These are phyloP conservation scores for Hippocampus abdominalis DNA, from an alignment of 2,113 vertebrate genomes.

Conservation along the genomic window DNA sequence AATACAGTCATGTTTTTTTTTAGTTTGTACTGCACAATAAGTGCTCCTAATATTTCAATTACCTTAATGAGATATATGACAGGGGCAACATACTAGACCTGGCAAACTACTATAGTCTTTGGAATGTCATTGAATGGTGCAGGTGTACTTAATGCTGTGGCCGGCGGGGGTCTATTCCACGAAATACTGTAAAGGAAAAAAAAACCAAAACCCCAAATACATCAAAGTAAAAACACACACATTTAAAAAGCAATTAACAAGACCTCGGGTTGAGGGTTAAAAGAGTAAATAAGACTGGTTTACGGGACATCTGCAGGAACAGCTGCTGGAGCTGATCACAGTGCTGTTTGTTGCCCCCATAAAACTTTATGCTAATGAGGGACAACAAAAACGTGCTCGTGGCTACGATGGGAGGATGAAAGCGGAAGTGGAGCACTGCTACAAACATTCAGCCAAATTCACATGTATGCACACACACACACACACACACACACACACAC, in stretches of 20 bases:
- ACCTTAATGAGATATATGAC: neutral
- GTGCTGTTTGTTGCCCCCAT: conserved; percentile 1
- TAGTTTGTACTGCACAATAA: neutral
- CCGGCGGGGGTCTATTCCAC: neutral
- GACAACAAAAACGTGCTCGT: neutral
- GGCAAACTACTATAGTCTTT: neutral
- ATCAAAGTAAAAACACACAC: neutral
- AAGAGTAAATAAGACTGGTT: conserved; percentile 2
- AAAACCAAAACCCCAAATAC: neutral
- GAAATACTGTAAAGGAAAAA: neutral
- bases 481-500: conserved; percentile 1
- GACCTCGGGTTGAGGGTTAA: conserved; percentile 1
- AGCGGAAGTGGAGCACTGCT: conserved; percentile 1
- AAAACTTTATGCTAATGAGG: conserved; percentile 6
- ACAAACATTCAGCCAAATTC: conserved; percentile 4
- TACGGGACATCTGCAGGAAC: conserved; percentile 6
- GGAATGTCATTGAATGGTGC: neutral
- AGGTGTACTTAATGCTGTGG: neutral
- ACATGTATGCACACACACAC: no score
- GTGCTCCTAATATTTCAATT: neutral
- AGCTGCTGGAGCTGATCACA: conserved; percentile 2
- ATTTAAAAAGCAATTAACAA: conserved; percentile 4
- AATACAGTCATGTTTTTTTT: neutral
- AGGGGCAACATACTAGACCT: neutral
- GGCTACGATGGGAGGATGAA: neutral